phyloP scores from a whole-genome alignment of 2,797 vertebrate genomes.

The Champsocephalus esox region DNA sequence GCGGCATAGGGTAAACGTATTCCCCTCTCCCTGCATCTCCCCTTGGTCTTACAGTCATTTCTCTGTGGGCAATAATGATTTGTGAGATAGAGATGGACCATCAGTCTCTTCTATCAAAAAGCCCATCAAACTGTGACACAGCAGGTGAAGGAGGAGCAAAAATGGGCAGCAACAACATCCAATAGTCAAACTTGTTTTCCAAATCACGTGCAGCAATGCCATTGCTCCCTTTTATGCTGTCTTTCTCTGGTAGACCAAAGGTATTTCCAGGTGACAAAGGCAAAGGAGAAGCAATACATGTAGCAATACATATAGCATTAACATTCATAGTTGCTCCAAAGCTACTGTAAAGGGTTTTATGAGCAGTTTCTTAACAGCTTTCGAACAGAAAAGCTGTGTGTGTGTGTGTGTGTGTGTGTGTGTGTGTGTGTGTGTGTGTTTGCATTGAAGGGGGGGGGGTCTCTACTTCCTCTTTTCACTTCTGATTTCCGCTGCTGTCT shows the following conservation, averaged over 20 bases:
- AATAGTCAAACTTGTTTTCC: constrained; percentile 21
- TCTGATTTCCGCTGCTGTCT: constrained; percentile 51
- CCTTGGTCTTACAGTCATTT: constrained; percentile 58
- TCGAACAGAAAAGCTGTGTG: background rate
- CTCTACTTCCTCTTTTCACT: constrained; percentile 48
- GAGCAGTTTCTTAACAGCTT: no score
- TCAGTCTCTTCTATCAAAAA: constrained; percentile 70
- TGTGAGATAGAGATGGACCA: constrained; percentile 51
- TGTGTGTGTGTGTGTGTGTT: background rate
- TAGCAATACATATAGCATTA: background rate
- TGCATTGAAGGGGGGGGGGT: background rate
- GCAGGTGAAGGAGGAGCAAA: constrained; percentile 45
- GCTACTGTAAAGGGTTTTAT: background rate
- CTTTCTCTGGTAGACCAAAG: constrained; percentile 12
- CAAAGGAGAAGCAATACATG: background rate
- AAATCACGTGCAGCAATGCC: constrained; percentile 15
- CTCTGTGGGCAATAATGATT: constrained; percentile 41
- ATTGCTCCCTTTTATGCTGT: background rate
- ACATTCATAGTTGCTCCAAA: background rate
- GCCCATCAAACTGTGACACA: constrained; percentile 55
- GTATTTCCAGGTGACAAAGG: background rate
- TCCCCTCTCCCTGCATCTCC: constrained; percentile 38
- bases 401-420: no score
- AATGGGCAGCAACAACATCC: constrained; percentile 27
- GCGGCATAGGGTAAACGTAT: constrained; percentile 68